Conservation (phyloP, 1,140 invertebrate species). For the Eurosta solidaginis region DNA sequence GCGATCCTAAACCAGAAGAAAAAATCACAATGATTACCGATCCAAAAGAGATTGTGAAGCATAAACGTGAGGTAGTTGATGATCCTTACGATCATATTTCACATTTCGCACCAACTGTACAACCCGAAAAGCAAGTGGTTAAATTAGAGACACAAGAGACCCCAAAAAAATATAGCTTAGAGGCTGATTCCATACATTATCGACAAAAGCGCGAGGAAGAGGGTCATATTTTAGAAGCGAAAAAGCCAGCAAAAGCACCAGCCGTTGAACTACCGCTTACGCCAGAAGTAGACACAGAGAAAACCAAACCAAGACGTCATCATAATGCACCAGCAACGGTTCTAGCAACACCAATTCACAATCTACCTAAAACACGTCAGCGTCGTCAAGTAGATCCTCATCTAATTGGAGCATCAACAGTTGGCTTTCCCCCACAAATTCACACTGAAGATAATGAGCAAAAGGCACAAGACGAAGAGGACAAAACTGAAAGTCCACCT, state of each 20-base stretch:
- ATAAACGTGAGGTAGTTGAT: slow-evolving; percentile 22
- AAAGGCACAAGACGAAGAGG: background rate
- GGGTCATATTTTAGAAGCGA: background rate
- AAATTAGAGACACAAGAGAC: background rate
- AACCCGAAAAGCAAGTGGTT: background rate
- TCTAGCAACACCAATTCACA: background rate
- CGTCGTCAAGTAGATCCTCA: slow-evolving; percentile 22
- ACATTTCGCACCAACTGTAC: background rate
- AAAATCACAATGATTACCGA: slow-evolving; percentile 36
- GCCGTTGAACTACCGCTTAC: background rate
- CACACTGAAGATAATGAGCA: background rate
- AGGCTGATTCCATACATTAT: background rate
- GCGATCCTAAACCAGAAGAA: slow-evolving; percentile 31
- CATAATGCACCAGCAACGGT: background rate
- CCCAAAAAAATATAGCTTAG: background rate
- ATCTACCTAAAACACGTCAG: background rate
- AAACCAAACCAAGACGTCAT: background rate
- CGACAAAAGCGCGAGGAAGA: background rate
- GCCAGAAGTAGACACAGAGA: background rate
- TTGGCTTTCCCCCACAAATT: background rate
- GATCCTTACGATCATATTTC: slow-evolving; percentile 1
- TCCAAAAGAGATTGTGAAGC: slow-evolving; percentile 21
- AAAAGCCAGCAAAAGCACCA: background rate
- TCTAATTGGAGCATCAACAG: background rate
- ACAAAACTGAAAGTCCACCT: background rate